A percentile compares a stretch with the other conserved stretches of the same genome.
Evolutionary conservation across 1,140 invertebrate species (phyloP).

Genomic region (Plodia interpunctella): DNA sequence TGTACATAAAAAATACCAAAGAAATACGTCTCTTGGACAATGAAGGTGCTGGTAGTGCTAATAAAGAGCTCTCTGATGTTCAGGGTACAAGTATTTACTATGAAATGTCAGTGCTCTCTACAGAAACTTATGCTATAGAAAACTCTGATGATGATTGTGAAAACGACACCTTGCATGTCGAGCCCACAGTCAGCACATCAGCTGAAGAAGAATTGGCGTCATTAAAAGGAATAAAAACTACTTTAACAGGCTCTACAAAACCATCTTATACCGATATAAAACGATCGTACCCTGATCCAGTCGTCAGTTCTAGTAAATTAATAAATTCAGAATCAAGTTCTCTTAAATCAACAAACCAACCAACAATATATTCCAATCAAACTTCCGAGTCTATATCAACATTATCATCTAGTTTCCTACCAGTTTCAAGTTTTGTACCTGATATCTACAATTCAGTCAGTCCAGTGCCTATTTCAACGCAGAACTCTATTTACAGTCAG

Average conservation of each 20-base stretch:
- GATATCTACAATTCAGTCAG: conserved; percentile 32
- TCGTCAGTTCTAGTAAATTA: not conserved
- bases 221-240: conserved; percentile 35
- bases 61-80: conserved; percentile 63
- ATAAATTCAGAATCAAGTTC: not conserved
- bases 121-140: conserved; percentile 64
- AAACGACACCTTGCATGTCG: conserved; percentile 41
- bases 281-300: conserved; percentile 25
- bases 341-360: not conserved
- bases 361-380: not conserved
- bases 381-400: conserved; percentile 17
- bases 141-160: conserved; percentile 64
- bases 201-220: conserved; percentile 45
- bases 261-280: conserved; percentile 25
- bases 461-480: conserved; percentile 43
- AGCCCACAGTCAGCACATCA: conserved; percentile 45
- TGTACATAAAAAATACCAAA: conserved; percentile 70
- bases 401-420: conserved; percentile 28
- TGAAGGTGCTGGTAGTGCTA: conserved; percentile 50
- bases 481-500: conserved; percentile 28
- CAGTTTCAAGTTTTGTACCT: conserved; percentile 27
- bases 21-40: conserved; percentile 63
- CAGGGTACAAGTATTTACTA: conserved; percentile 72
- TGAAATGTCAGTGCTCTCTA: conserved; percentile 70
- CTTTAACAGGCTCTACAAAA: conserved; percentile 19